These are phyloP conservation scores for Parasteatoda tepidariorum DNA, from an alignment of 1,140 invertebrate genomes.

Conservation along the genomic window DNA sequence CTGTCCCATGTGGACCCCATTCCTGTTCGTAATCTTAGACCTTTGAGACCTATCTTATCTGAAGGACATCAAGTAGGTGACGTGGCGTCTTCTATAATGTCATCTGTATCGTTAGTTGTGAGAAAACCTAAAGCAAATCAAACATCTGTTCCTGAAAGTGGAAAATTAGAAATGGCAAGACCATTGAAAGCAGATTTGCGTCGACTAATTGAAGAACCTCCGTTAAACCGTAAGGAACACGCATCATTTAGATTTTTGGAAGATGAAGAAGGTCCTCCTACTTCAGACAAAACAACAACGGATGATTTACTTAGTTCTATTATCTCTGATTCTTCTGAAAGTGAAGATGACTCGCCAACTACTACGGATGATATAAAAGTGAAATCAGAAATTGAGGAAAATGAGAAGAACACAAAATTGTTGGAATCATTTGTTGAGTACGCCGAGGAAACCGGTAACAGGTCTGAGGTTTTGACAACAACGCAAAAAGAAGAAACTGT, in stretches of 20 bases:
- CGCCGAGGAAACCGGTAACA: neutral
- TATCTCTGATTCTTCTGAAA: neutral
- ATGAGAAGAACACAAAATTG: neutral
- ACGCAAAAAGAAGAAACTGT: too few species aligned
- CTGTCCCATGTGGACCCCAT: constrained; percentile 32
- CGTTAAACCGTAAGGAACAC: neutral
- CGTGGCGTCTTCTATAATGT: constrained; percentile 49
- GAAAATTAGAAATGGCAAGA: neutral
- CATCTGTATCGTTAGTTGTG: constrained; percentile 42
- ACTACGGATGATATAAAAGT: too few species aligned
- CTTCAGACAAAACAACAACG: neutral
- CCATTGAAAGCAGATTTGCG: neutral
- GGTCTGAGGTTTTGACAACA: too few species aligned
- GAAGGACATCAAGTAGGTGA: neutral
- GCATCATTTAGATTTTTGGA: constrained; percentile 25
- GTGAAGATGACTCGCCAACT: too few species aligned
- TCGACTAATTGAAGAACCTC: neutral
- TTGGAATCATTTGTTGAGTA: neutral
- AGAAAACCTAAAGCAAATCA: constrained; percentile 12
- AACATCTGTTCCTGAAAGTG: neutral
- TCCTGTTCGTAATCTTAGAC: constrained; percentile 5
- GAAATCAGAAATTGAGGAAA: too few species aligned
- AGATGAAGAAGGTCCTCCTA: neutral
- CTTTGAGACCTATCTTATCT: neutral
- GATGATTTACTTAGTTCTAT: neutral